Base-by-base conservation (phyloP, 2,797 vertebrate genomes). In the Bucorvus abyssinicus region DNA sequence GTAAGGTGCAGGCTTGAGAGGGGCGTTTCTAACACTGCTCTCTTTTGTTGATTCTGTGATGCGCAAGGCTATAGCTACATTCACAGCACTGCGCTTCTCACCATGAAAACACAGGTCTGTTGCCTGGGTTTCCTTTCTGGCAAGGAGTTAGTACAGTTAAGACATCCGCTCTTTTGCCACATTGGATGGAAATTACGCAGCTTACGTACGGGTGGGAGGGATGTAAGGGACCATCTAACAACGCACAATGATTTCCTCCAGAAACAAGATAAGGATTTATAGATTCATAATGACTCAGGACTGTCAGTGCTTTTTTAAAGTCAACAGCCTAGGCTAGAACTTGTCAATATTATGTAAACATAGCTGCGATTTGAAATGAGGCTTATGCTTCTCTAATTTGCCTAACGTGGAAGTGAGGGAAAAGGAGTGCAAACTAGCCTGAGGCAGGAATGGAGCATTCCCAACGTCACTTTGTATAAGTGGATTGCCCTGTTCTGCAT, bases 201-300 rank as follows among this genome's bases (percentile, higher is more conserved):
- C 70, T 91, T 84, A 65, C 1, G 0, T n/a, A 36, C 7, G 20
- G 24, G 74, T 73, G 59, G 56, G 55, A 40, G 87, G 63, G 70
- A 67, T 67, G 40, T 44, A 30, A 79, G 27, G 50, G 77, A 65
- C 90, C n/a, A 36, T 45, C 89, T 52, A n/a, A 93, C 42, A 8
- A 8, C 2, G 36, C 8, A 56, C 53, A 79, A 52, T 16, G 5
- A 77, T 76, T 96, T 97, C 93, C 93, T 87, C 77, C 29, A 32
- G 88, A 95, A 93, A 87, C 60, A 32, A 84, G 67, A 59, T 30
- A 73, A 79, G 32, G 34, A 56, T 84, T 68, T 92, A 61, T 30
- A 7, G n/a, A 23, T 84, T 97, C 97, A 95, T 63, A 73, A 49
- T 98, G 97, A 98, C 94, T 97, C 96, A 87, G 97, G 97, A 91